Conservation (phyloP, 2,113 vertebrate species). For the Thinocorus orbignyianus region DNA sequence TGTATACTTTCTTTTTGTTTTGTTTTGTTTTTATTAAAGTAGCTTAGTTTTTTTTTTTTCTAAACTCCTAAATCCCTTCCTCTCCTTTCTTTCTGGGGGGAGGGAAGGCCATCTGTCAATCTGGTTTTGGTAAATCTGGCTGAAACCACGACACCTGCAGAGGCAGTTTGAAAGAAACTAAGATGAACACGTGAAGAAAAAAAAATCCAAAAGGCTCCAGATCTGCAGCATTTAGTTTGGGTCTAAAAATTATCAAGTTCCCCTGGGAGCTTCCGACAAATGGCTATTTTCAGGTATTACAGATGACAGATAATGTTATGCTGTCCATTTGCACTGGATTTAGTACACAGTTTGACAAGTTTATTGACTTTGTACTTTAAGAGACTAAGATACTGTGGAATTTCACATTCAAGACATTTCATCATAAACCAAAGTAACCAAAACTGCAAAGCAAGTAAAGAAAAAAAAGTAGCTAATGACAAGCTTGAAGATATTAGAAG, state of each 20-base stretch:
- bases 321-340: background rate
- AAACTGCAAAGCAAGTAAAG: conserved; percentile 10
- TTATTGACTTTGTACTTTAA: conserved; percentile 20
- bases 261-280: background rate
- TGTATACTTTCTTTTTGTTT: no score
- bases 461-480: background rate
- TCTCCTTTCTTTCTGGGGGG: no score
- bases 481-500: conserved; percentile 33
- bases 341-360: background rate
- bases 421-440: conserved; percentile 24
- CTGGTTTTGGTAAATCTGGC: no score
- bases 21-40: no score
- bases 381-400: background rate
- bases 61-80: no score
- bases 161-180: background rate
- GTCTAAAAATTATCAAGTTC: background rate
- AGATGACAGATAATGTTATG: background rate
- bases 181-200: background rate
- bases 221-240: background rate
- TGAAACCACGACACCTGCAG: background rate
- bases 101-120: no score
- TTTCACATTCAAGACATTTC: background rate
- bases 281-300: background rate
- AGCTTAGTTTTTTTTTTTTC: no score
- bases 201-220: background rate